phyloP scores from a whole-genome alignment of 2,113 vertebrate species.

The Microcebus ravelobensis region DNA sequence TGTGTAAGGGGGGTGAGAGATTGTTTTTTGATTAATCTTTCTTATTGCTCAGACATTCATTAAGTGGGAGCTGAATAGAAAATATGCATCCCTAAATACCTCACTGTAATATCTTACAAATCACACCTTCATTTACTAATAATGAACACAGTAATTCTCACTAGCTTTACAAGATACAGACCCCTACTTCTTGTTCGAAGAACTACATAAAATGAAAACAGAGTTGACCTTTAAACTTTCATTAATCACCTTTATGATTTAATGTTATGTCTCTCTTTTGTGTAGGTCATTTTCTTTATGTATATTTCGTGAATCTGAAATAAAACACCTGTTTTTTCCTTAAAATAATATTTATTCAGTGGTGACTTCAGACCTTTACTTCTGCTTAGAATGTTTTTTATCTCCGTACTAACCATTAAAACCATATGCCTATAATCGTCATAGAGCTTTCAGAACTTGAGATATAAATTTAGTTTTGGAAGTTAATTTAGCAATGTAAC shows the following conservation, averaged over 20 bases:
- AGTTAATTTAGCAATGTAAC: background rate
- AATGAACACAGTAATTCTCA: background rate
- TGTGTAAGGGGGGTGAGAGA: background rate
- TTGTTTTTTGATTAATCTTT: background rate
- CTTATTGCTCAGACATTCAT: background rate
- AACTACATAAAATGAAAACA: conserved; percentile 27
- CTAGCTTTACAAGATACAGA: background rate
- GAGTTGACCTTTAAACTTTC: background rate
- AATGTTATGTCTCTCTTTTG: background rate
- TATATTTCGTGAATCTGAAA: background rate
- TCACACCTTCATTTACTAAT: background rate
- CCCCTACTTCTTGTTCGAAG: background rate
- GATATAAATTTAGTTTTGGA: conserved; percentile 10
- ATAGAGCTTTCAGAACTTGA: background rate
- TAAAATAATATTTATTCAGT: conserved; percentile 13
- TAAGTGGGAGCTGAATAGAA: background rate
- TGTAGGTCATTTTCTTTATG: background rate
- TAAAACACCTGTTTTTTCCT: background rate
- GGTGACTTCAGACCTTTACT: background rate
- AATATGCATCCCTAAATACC: background rate
- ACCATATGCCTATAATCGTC: background rate
- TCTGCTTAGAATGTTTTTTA: background rate
- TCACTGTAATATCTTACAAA: background rate
- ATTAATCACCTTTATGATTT: background rate
- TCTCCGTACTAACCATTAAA: background rate